phyloP scores from a whole-genome alignment of 2,113 vertebrate genomes.

The Bujurquina vittata region DNA sequence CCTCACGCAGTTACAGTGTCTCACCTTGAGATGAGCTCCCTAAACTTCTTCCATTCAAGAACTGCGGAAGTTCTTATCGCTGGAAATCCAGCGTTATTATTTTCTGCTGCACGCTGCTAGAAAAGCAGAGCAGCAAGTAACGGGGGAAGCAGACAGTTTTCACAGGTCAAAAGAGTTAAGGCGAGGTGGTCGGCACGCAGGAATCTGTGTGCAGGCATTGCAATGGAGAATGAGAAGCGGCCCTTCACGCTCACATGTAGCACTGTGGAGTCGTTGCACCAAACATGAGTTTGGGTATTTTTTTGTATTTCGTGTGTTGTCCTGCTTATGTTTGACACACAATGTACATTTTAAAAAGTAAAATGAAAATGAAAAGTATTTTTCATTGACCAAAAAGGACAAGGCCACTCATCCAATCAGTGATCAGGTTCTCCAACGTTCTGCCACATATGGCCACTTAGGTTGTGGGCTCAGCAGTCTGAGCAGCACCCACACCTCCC shows the following conservation, averaged over 20 bases:
- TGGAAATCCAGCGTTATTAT: constrained; percentile 8
- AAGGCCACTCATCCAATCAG: no score
- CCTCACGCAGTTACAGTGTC: constrained; percentile 11
- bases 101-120: constrained; percentile 1
- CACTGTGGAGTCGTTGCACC: background rate
- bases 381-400: no score
- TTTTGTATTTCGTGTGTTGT: background rate
- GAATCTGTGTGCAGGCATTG: background rate
- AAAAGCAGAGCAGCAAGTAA: constrained; percentile 3
- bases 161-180: background rate
- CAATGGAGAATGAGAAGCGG: background rate
- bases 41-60: constrained; percentile 26
- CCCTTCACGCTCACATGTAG: background rate
- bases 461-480: no score
- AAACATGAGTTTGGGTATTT: background rate
- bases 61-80: constrained; percentile 19
- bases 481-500: no score
- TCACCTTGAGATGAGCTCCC: constrained; percentile 53
- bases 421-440: no score
- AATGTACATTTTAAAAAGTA: no score
- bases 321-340: background rate
- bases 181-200: background rate
- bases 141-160: constrained; percentile 14
- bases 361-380: no score
- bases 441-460: no score